Percentiles rank a stretch among this genome's conserved stretches.
Evolutionary conservation across 2,797 vertebrate genomes (phyloP).

Genomic region (Tapera naevia): DNA sequence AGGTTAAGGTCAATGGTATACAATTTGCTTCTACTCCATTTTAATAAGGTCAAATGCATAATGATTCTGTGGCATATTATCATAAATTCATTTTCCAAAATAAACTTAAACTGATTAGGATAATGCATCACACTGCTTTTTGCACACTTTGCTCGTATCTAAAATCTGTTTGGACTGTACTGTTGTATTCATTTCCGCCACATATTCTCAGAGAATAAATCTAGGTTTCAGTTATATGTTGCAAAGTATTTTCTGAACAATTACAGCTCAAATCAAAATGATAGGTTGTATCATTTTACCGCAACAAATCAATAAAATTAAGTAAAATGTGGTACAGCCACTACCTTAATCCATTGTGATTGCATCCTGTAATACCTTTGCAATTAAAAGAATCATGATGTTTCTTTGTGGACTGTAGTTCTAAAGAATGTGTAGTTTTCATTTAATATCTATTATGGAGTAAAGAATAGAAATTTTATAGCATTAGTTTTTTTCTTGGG

Average conservation of each 20-base stretch:
- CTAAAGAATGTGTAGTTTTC: not conserved
- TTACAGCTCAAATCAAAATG: not conserved
- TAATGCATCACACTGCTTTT: not conserved
- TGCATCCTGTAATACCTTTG: not conserved
- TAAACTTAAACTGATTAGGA: constrained; percentile 20
- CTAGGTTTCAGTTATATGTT: not conserved
- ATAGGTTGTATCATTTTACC: not conserved
- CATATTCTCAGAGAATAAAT: not conserved
- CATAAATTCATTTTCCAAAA: constrained; percentile 44
- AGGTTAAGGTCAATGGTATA: constrained; percentile 52
- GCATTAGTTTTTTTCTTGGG: not conserved
- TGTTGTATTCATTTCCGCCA: not conserved
- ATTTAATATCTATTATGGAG: not conserved
- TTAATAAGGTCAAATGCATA: constrained; percentile 46
- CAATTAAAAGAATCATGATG: not conserved
- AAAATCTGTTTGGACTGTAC: not conserved
- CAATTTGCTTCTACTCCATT: constrained; percentile 53
- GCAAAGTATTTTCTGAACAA: not conserved
- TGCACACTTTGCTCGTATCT: not conserved
- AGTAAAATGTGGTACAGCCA: not conserved
- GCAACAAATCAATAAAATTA: not conserved
- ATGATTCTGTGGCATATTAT: constrained; percentile 26
- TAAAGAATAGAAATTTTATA: not conserved
- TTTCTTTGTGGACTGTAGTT: not conserved
- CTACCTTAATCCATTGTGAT: not conserved